These are phyloP conservation scores for Lepidocolaptes lacrymiger DNA, from an alignment of 2,797 vertebrate species.

Conservation along the genomic window DNA sequence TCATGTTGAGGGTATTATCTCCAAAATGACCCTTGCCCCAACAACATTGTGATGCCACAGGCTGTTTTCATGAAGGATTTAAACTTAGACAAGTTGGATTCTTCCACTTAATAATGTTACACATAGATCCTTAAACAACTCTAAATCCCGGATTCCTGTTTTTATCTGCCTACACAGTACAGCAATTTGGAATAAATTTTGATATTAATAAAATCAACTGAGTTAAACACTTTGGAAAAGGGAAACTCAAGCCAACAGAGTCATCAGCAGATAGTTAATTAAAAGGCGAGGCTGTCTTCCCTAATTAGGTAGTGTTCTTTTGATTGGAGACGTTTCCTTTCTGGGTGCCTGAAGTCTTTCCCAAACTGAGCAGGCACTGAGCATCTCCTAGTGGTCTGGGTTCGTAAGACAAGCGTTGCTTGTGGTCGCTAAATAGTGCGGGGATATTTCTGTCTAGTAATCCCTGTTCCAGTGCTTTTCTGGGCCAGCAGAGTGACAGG, in stretches of 20 bases:
- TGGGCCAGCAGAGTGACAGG: not conserved
- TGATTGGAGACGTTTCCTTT: not conserved
- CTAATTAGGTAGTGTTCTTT: not conserved
- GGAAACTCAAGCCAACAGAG: not conserved
- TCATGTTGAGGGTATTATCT: not conserved
- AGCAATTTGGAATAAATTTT: not conserved
- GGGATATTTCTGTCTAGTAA: not conserved
- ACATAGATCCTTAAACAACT: not conserved
- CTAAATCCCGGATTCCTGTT: not conserved
- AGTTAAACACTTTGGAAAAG: not conserved
- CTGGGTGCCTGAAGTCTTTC: not conserved
- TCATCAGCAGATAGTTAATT: not conserved
- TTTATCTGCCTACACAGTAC: not conserved
- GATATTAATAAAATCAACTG: not conserved
- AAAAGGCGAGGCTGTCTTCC: not conserved
- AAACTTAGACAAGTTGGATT: not conserved
- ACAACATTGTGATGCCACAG: not conserved
- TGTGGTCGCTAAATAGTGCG: fast-evolving
- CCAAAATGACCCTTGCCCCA: not conserved
- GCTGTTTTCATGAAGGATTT: not conserved
- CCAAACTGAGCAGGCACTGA: not conserved
- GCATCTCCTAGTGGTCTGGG: constrained; percentile 18
- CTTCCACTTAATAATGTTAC: not conserved
- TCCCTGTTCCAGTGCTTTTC: not conserved
- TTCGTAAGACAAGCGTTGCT: not conserved